A percentile compares a stretch with the other conserved stretches of the same genome.
Conservation (phyloP, 2,113 vertebrate species). For the Spea multiplicata region DNA sequence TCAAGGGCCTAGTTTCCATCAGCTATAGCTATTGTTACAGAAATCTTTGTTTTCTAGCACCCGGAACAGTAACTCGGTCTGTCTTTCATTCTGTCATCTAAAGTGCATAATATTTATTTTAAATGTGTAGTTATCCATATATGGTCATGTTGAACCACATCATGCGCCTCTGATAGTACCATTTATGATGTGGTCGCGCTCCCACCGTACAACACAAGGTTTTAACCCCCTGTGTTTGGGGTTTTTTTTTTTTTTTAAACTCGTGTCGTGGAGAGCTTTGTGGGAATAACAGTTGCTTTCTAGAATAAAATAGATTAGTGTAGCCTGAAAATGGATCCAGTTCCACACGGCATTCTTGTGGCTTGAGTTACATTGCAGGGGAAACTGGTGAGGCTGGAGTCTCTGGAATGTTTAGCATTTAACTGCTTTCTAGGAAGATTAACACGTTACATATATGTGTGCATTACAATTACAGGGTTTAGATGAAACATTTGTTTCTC, state of each 20-base stretch:
- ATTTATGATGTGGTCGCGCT: slow-evolving; percentile 2
- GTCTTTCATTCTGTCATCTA: not conserved
- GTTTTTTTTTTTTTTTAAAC: not conserved
- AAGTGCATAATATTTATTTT: slow-evolving; percentile 23
- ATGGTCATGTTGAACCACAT: slow-evolving; percentile 1
- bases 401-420: not conserved
- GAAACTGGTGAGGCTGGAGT: not conserved
- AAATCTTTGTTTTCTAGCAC: not conserved
- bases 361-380: not conserved
- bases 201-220: not conserved
- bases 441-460: no score
- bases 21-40: no score
- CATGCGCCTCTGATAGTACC: not conserved
- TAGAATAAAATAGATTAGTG: not conserved
- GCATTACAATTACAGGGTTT: no score
- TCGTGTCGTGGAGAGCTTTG: not conserved
- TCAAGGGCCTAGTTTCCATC: no score
- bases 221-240: not conserved
- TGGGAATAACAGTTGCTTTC: not conserved
- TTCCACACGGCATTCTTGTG: not conserved
- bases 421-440: no score
- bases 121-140: slow-evolving; percentile 13
- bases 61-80: not conserved
- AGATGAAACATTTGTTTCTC: no score
- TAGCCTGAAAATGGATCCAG: not conserved